These are phyloP conservation scores for Chalcosyrphus nemorum DNA, from an alignment of 2,888 invertebrate species.

Conservation along the genomic window DNA sequence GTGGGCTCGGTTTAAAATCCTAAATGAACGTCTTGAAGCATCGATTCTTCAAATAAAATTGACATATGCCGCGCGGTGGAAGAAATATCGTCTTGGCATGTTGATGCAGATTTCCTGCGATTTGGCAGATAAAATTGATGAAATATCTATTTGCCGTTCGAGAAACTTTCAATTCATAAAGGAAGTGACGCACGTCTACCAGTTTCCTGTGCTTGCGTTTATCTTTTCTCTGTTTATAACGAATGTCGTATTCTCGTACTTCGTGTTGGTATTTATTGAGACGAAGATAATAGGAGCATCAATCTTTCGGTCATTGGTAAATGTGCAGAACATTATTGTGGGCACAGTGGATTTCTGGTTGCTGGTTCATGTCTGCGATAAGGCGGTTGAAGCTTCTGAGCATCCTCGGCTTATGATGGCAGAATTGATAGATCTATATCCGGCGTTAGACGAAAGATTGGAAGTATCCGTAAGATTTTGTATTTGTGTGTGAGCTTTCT, in stretches of 20 bases:
- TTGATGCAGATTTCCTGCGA: conserved; percentile 22
- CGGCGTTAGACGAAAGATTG: neutral
- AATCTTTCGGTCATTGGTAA: neutral
- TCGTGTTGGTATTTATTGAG: neutral
- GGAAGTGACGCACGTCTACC: neutral
- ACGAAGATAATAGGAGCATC: neutral
- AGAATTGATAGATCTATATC: neutral
- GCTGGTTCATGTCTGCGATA: neutral
- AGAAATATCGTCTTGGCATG: neutral
- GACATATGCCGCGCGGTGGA: neutral
- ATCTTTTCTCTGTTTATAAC: neutral
- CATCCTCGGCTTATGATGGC: neutral
- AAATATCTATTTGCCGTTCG: neutral
- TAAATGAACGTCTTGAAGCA: neutral
- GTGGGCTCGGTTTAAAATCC: neutral
- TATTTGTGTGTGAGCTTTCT: neutral
- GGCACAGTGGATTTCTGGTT: neutral
- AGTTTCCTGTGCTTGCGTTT: neutral
- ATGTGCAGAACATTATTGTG: neutral
- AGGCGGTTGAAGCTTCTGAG: neutral
- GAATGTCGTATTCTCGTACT: conserved; percentile 3
- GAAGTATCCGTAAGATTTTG: conserved; percentile 3
- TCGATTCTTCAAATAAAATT: conserved; percentile 5
- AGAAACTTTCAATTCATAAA: neutral
- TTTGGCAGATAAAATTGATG: conserved; percentile 22